Conservation (phyloP, 2,888 invertebrate genomes). For the Campoplex nolae region DNA sequence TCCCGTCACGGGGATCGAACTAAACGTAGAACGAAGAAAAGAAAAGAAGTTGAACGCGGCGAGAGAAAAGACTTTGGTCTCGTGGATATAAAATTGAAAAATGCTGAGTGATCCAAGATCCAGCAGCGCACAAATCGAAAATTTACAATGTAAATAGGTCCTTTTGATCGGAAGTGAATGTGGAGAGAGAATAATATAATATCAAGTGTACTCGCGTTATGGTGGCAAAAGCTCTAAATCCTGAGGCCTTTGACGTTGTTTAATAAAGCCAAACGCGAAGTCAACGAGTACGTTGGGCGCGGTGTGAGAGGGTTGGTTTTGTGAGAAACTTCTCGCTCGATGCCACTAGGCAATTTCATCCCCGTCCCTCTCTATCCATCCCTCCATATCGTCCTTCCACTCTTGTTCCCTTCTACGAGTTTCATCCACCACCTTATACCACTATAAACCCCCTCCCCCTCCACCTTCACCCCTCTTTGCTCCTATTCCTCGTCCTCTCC, state of each 20-base stretch:
- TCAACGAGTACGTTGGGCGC: slow-evolving; percentile 34
- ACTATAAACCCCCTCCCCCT: not conserved
- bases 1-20: not conserved
- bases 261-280: slow-evolving; percentile 65
- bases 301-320: slow-evolving; percentile 15
- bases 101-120: slow-evolving; percentile 1
- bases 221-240: slow-evolving; percentile 47
- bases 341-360: slow-evolving; percentile 52
- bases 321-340: slow-evolving; percentile 61
- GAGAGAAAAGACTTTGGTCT: not conserved
- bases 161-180: not conserved
- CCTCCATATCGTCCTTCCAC: slow-evolving; percentile 27
- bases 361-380: not conserved
- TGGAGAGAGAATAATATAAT: not conserved
- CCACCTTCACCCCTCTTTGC: not conserved
- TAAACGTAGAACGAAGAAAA: not conserved
- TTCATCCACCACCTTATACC: slow-evolving; percentile 11
- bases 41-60: not conserved
- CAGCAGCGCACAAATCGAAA: not conserved
- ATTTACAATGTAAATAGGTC: slow-evolving; percentile 24
- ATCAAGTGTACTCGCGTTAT: not conserved
- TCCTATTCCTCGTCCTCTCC: slow-evolving; percentile 10
- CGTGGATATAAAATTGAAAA: slow-evolving; percentile 12
- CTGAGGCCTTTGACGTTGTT: slow-evolving; percentile 64
- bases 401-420: not conserved